Conservation (phyloP, 2,113 vertebrate species). For the Xerus inauris region DNA sequence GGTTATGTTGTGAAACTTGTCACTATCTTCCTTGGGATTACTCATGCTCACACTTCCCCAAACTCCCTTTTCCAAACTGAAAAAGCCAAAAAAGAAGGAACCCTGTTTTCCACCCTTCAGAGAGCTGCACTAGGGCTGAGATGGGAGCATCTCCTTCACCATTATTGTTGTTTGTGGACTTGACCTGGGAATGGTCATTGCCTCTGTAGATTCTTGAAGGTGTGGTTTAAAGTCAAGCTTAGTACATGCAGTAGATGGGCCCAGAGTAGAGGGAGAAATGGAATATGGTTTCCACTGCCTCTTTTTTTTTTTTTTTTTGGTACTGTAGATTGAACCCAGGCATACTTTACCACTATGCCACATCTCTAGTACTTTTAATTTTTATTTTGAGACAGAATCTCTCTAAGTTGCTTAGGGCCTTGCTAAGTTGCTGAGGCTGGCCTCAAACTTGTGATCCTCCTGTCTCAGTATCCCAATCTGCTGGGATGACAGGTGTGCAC, state of each 20-base stretch:
- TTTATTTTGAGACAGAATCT: too few relatives aligned
- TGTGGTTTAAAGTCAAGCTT: background rate
- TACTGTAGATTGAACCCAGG: too few relatives aligned
- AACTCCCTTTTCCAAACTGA: background rate
- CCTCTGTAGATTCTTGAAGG: background rate
- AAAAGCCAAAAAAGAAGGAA: background rate
- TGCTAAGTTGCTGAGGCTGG: too few relatives aligned
- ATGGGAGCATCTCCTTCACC: background rate
- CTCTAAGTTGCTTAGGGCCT: too few relatives aligned
- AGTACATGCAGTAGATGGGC: too few relatives aligned
- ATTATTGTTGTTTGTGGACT: background rate
- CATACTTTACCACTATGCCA: too few relatives aligned
- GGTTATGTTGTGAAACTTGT: background rate
- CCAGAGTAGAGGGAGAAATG: background rate
- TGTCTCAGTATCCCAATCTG: too few relatives aligned
- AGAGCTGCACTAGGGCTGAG: background rate
- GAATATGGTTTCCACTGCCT: too few relatives aligned
- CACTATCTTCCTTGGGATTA: background rate
- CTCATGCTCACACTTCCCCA: background rate
- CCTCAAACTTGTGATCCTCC: too few relatives aligned
- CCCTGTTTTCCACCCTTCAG: accelerated
- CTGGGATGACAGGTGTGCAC: too few relatives aligned
- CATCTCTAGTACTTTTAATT: too few relatives aligned
- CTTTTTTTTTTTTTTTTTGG: too few relatives aligned
- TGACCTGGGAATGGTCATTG: background rate